Percentiles rank a stretch among this genome's conserved stretches.
phyloP scores from a whole-genome alignment of 2,113 vertebrate genomes.

The Epinephelus moara region DNA sequence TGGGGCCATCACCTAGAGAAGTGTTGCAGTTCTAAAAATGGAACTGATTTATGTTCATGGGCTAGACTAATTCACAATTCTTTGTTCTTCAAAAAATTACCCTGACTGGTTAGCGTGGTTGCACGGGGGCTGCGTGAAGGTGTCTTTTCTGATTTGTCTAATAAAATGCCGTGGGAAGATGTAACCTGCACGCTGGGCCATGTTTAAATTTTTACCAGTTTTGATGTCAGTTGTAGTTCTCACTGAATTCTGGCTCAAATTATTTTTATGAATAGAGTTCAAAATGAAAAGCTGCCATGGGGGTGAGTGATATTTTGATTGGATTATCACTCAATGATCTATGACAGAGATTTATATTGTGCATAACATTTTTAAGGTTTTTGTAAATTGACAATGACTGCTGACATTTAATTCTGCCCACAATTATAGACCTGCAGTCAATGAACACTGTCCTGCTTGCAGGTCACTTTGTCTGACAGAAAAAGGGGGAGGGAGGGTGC shows the following conservation, averaged over 20 bases:
- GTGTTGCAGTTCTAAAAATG: constrained; percentile 25
- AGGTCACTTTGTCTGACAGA: background rate
- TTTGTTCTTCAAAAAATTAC: background rate
- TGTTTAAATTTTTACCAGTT: background rate
- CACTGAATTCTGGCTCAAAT: background rate
- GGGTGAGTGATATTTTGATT: background rate
- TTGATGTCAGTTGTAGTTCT: background rate
- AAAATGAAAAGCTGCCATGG: background rate
- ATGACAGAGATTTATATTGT: background rate
- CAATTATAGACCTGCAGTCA: background rate
- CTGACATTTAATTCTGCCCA: background rate
- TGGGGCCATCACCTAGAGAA: constrained; percentile 38
- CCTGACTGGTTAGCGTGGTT: background rate
- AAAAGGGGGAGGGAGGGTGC: too few relatives aligned
- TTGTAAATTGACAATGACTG: background rate
- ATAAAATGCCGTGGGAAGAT: background rate
- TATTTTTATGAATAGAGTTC: background rate
- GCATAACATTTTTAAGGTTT: background rate
- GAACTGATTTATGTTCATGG: constrained; percentile 1
- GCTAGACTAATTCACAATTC: constrained; percentile 1
- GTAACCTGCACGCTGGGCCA: background rate
- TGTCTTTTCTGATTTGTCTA: background rate
- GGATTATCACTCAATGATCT: background rate
- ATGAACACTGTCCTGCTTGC: background rate
- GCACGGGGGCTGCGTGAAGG: background rate